Percentiles rank a stretch among this genome's conserved stretches.
Conservation (phyloP, 2,888 invertebrate genomes). For the Allophyes oxyacanthae region DNA sequence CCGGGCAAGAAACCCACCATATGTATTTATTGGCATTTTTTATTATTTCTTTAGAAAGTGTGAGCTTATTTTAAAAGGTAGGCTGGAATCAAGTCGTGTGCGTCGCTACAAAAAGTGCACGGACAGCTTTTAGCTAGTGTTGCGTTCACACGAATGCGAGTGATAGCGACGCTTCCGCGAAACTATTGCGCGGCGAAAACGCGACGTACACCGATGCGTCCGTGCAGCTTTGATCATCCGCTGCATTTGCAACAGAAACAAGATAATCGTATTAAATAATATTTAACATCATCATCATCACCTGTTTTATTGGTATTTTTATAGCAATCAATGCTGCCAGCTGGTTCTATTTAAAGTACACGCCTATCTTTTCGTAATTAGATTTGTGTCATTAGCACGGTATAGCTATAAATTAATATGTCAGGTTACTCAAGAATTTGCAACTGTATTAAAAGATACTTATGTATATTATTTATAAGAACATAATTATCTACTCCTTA, state of each 20-base stretch:
- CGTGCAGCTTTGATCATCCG: constrained; percentile 62
- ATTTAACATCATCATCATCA: neutral
- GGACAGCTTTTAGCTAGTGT: constrained; percentile 67
- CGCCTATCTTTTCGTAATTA: constrained; percentile 27
- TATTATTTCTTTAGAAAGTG: constrained; percentile 53
- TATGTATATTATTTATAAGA: constrained; percentile 40
- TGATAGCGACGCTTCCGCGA: constrained; percentile 76
- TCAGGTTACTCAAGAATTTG: constrained; percentile 35
- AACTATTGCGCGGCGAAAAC: constrained; percentile 74
- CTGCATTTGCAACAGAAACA: constrained; percentile 37
- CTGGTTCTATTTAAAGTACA: constrained; percentile 33
- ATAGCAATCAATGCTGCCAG: constrained; percentile 4
- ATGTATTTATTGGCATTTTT: constrained; percentile 22
- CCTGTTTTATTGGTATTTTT: constrained; percentile 25
- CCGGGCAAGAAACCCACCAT: constrained; percentile 20
- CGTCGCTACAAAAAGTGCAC: constrained; percentile 68
- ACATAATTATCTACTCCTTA: constrained; percentile 52
- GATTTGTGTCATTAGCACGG: constrained; percentile 35
- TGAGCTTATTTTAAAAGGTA: constrained; percentile 42
- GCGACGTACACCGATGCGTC: constrained; percentile 57
- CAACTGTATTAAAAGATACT: too few relatives aligned
- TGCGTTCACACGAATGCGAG: constrained; percentile 60
- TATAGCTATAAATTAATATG: constrained; percentile 40
- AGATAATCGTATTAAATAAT: constrained; percentile 4
- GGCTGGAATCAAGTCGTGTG: constrained; percentile 34